Percentiles rank a stretch among this genome's conserved stretches.
phyloP scores from a whole-genome alignment of 1,140 invertebrate species.

The Bombus affinis region DNA sequence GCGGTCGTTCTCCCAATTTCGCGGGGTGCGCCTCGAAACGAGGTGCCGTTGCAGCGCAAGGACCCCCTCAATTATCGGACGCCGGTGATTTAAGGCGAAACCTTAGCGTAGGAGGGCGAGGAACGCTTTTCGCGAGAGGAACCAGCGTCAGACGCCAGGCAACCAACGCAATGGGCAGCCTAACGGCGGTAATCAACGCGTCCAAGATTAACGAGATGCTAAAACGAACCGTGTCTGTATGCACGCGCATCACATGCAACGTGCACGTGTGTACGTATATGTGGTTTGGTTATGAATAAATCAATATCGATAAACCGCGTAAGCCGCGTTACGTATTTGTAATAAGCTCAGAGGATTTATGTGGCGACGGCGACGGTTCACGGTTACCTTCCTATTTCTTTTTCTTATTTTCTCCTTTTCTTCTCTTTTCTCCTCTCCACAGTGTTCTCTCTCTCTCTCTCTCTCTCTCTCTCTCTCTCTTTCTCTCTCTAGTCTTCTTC shows the following conservation, averaged over 20 bases:
- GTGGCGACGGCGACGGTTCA: constrained; percentile 20
- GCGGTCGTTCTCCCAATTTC: constrained; percentile 75
- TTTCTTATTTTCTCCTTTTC: not conserved
- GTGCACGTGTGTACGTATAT: not conserved
- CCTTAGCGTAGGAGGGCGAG: constrained; percentile 63
- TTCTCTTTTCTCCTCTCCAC: not conserved
- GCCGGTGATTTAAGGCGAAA: constrained; percentile 73
- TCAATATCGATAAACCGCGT: constrained; percentile 66
- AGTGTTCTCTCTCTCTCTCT: too few relatives aligned
- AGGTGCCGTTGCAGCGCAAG: constrained; percentile 73
- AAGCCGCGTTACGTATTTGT: constrained; percentile 63
- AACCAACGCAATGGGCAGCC: constrained; percentile 21
- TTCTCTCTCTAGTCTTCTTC: not conserved
- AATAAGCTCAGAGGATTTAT: constrained; percentile 65
- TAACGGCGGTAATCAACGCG: constrained; percentile 56
- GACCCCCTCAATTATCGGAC: constrained; percentile 74
- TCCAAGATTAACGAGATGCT: constrained; percentile 66
- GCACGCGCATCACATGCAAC: too few relatives aligned
- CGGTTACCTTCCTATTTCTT: not conserved
- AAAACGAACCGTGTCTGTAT: constrained; percentile 41
- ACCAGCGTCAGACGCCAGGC: not conserved
- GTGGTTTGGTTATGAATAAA: constrained; percentile 61
- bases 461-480: too few relatives aligned
- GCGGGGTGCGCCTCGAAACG: constrained; percentile 72
- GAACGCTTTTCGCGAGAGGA: constrained; percentile 12